Evolutionary conservation across 2,888 invertebrate genomes (phyloP).

Genomic region (Heliconius ethilla): DNA sequence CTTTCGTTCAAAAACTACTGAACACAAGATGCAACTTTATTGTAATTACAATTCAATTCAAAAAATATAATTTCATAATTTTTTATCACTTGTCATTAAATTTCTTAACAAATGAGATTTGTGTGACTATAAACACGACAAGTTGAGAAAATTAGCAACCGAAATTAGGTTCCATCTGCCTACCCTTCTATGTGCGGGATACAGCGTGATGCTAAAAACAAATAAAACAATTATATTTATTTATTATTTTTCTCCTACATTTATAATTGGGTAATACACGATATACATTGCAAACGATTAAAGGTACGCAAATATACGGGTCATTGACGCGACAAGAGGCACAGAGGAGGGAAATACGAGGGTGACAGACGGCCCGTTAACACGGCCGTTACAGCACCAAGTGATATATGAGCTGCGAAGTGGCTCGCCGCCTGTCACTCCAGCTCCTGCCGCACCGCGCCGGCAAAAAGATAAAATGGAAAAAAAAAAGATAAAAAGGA

Average conservation of each 20-base stretch:
- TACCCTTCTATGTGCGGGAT: background rate
- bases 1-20: too few relatives aligned
- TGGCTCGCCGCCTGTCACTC: conserved; percentile 79
- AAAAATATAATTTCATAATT: too few relatives aligned
- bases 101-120: too few relatives aligned
- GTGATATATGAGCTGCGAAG: conserved; percentile 81
- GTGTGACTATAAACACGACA: too few relatives aligned
- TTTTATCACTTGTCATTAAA: too few relatives aligned
- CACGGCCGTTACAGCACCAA: conserved; percentile 72
- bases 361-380: conserved; percentile 78
- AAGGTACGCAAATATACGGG: conserved; percentile 52
- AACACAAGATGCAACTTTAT: too few relatives aligned
- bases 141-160: background rate
- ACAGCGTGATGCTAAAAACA: background rate
- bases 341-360: conserved; percentile 66
- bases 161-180: background rate
- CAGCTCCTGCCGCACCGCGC: conserved; percentile 66
- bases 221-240: background rate
- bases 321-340: conserved; percentile 51
- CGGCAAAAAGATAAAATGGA: conserved; percentile 56
- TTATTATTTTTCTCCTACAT: background rate
- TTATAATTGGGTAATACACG: conserved; percentile 2
- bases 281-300: conserved; percentile 34
- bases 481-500: conserved; percentile 73
- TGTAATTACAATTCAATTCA: too few relatives aligned